Conservation (phyloP, 1,140 invertebrate genomes). For the Leptestheria dahalacensis region DNA sequence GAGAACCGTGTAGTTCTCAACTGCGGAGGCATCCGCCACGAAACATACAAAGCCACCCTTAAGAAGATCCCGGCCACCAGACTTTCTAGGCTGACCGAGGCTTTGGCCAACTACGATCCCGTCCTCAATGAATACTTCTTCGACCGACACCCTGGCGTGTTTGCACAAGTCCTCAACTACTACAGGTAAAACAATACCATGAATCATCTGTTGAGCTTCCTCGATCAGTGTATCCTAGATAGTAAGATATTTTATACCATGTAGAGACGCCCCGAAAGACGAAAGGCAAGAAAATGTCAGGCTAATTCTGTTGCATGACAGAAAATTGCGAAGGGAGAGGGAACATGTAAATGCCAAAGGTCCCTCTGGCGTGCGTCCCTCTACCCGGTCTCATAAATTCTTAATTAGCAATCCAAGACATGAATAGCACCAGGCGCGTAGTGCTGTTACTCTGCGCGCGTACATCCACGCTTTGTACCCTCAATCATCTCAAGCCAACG, state of each 20-base stretch:
- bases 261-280: too few species aligned
- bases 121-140: conserved; percentile 98
- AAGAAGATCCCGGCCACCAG: conserved; percentile 91
- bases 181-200: conserved; percentile 31
- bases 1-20: conserved; percentile 85
- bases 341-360: too few species aligned
- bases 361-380: too few species aligned
- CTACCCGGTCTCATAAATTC: too few species aligned
- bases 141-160: conserved; percentile 93
- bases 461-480: too few species aligned
- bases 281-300: too few species aligned
- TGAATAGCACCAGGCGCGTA: too few species aligned
- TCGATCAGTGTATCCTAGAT: background rate
- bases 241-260: background rate
- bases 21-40: conserved; percentile 92
- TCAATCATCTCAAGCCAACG: too few species aligned
- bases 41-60: conserved; percentile 73
- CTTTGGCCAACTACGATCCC: conserved; percentile 85
- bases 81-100: conserved; percentile 62
- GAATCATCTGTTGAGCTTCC: background rate
- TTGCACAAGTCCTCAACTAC: conserved; percentile 84
- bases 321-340: too few species aligned
- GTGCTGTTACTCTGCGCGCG: too few species aligned
- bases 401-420: too few species aligned
- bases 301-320: too few species aligned